phyloP scores from a whole-genome alignment of 1,140 invertebrate species.

The Drosophila trapezifrons region DNA sequence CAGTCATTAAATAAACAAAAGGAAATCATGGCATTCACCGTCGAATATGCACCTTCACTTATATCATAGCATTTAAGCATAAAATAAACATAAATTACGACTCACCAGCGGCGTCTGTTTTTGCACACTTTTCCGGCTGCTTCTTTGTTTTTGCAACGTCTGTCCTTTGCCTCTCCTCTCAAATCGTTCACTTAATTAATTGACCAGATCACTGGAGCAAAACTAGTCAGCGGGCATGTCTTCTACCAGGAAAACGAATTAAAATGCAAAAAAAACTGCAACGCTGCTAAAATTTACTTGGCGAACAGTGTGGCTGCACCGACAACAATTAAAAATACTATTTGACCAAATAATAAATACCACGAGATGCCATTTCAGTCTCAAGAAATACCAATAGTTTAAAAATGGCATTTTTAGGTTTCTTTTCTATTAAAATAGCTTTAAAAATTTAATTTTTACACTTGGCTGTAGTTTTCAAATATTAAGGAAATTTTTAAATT shows the following conservation, averaged over 20 bases:
- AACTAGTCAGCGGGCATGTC: background rate
- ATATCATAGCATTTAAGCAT: background rate
- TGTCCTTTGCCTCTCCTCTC: background rate
- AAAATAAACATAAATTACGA: slow-evolving; percentile 19
- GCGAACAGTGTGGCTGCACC: background rate
- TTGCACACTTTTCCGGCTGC: slow-evolving; percentile 36
- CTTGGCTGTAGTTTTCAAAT: background rate
- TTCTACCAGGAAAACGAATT: background rate
- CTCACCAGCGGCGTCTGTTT: slow-evolving; percentile 43
- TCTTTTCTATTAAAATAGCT: no score
- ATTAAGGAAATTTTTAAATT: no score
- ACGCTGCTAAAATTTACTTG: slow-evolving; percentile 20
- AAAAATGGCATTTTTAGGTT: background rate
- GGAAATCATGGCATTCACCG: background rate
- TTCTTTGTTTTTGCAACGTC: slow-evolving; percentile 9
- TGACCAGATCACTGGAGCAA: background rate
- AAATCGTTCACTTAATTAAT: background rate
- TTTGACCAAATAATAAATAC: no score
- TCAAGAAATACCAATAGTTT: background rate
- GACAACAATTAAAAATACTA: background rate
- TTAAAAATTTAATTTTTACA: background rate
- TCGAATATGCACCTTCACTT: background rate
- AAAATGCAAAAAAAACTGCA: slow-evolving; percentile 23
- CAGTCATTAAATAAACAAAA: slow-evolving; percentile 12
- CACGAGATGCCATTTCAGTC: no score